Base-by-base conservation (phyloP, 30 jellyfish, hydroid and myxozoan genomes). In the Phacellophora camtschatica region DNA sequence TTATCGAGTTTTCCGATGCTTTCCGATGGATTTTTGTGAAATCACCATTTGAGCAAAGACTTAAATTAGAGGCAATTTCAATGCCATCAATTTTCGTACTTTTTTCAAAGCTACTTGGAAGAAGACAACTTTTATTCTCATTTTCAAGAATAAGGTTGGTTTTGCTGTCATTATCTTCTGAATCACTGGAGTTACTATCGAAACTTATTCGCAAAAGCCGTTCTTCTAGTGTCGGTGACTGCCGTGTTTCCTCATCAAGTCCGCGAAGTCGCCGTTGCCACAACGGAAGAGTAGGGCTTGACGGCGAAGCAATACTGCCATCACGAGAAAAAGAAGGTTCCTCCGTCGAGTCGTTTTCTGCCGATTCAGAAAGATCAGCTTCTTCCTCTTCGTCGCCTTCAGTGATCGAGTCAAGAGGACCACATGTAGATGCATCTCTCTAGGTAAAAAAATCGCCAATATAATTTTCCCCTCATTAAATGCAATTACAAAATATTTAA, bases 361-460 rank as follows among this genome's bases (percentile, higher is more conserved):
- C 66, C 6, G 85, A 42, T 45, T 76, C 92, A 3, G 85, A 34
- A 3, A 57, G 25, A 15, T 30, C 88, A 35, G 30, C 87, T 36
- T 75, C 88, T 27, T 65, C 90, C 55, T 86, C 96, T 68, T 87
- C 96, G 58, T 87, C 96, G 19, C 89, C 91, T 59, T 87, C 96
- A 18, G 82, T 77, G 10, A 87, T 87, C 10, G 96, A 87, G 45
- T 87, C 96, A n/a, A 87, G 92, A 12, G 85, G 77, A 5, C 88
- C 92, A 43, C 84, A 77, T 3, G 79, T 66, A 3, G 88, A 71
- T 4, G 67, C 41, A n/a, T 87, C 96, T 68, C 92, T 66, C 96
- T 87, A 36, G 11, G 48, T 66, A 2, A 7, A 64, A 30, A 8
- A 37, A 16, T n/a, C n/a, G n/a, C n/a, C n/a, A n/a, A n/a, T n/a